Base-by-base conservation (phyloP, 2,797 vertebrate genomes). In the Sorex maritimensis region DNA sequence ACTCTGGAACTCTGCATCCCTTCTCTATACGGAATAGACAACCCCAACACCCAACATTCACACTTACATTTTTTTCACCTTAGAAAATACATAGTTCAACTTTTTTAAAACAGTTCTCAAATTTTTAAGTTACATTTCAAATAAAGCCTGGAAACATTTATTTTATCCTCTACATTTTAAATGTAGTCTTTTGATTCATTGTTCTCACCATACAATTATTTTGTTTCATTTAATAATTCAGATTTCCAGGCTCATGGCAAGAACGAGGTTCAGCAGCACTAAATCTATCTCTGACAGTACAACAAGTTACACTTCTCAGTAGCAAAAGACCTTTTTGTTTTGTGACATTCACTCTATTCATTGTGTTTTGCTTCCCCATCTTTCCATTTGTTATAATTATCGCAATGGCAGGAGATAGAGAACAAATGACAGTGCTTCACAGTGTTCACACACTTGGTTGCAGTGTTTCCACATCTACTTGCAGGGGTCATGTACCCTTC, bases 191-290 rank as follows among this genome's bases (percentile, higher is more conserved):
- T 49, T 12, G 71, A 78, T 81, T 71, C 21, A 24, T 75, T 49
- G 3, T 72, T 88, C 44, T 21, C 24, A 69, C 80, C 85, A 88
- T 73, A 72, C 71, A 86, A 44, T 19, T 78, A 21, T 68, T 79
- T 68, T 72, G 4, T 73, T 88, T 86, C 12, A 77, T 9, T 65
- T 79, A 67, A 11, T 86, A 75, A 81, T 55, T 83, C 4, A 72
- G 28, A 86, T 14, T 82, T 91, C 6, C 0, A 34, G n/a, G 1
- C 77, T 78, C 58, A 58, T 49, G 55, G 44, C 11, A 86, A 58
- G 44, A 85, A 74, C 19, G 86, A 95, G 34, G 83, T 86, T 72
- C 82, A 13, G 19, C 28, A 93, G 85, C 2, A 65, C 15, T 83
- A 72, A 79, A 86, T 44, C 15, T 28, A 80, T 88, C 79, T 94